Percentiles rank a stretch among this genome's conserved stretches.
Evolutionary conservation across 2,113 vertebrate genomes (phyloP).

Genomic region (Petroica traversi): DNA sequence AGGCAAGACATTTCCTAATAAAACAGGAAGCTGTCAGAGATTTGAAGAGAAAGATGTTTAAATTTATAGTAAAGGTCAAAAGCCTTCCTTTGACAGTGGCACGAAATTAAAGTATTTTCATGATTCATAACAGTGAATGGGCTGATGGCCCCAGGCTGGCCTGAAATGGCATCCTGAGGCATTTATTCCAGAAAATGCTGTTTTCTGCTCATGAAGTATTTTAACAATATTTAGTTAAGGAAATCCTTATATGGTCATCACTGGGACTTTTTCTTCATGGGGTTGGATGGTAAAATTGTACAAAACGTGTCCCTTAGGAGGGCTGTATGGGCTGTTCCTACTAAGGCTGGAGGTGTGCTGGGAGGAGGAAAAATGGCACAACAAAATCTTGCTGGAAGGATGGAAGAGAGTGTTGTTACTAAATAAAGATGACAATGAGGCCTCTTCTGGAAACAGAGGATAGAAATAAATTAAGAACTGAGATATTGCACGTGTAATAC

Average conservation of each 20-base stretch:
- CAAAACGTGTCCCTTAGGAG: accelerated
- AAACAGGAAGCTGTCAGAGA: background rate
- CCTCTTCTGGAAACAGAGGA: background rate
- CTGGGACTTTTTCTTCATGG: background rate
- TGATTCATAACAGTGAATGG: background rate
- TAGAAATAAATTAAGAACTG: background rate
- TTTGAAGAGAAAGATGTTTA: background rate
- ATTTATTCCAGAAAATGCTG: background rate
- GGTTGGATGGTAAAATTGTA: background rate
- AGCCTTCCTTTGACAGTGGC: background rate
- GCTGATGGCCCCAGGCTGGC: background rate
- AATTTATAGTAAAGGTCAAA: background rate
- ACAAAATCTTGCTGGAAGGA: background rate
- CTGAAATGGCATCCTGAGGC: background rate
- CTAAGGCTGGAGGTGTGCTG: background rate
- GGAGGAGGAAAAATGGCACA: background rate
- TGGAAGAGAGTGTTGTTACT: background rate
- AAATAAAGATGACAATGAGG: background rate
- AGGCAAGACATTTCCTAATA: background rate
- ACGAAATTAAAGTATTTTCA: background rate
- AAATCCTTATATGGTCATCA: background rate
- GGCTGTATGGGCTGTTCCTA: background rate
- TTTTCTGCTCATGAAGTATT: background rate
- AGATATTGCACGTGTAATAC: background rate
- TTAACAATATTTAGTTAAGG: background rate